Base-by-base conservation (phyloP, 2,113 vertebrate genomes). In the Artemisiospiza belli region DNA sequence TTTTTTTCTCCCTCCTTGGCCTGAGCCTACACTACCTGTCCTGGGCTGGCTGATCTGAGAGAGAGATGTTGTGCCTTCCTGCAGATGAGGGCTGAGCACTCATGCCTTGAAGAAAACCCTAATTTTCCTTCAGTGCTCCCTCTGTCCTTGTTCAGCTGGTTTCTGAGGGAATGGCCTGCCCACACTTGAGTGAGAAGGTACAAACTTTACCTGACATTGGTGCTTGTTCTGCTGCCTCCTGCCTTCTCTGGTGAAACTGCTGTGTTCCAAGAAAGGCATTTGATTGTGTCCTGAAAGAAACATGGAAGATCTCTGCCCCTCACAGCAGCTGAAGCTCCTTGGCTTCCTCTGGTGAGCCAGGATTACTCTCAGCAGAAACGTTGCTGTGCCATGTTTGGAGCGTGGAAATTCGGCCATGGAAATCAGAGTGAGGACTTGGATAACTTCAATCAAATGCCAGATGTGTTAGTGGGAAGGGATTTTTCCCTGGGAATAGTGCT, bases 151-250 rank as follows among this genome's bases (percentile, higher is more conserved):
- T 87, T 64, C 33, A 55, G 25, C n/a, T 69, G 30, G 2, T 83
- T 83, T 44, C 43, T 78, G 52, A n/a, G 15, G 28, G 21, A 62
- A 30, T 1, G 2, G 46, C 43, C 31, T 77, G 22, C 35, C 61
- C 15, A 10, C 24, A 8, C 15, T 11, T 46, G 51, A 21, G 25
- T 69, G 55, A 62, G 70, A 43, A 81, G 23, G 12, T 7, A 1
- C 55, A 28, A 59, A 55, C 87, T 91, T 43, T 18, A 51, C 46
- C 23, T 67, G 87, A 78, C 7, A 4, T 11, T 59, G 61, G 52
- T 91, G 74, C 84, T 77, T 70, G 57, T 69, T 89, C 47, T 84
- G 91, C 51, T 92, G 73, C 73, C 46, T 91, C 27, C 77, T 95
- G 59, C 69, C 76, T 83, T 92, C 49, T 30, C 43, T 41, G 43